phyloP scores from a whole-genome alignment of 2,888 invertebrate genomes.

The Pycnomerus fuliginosus region DNA sequence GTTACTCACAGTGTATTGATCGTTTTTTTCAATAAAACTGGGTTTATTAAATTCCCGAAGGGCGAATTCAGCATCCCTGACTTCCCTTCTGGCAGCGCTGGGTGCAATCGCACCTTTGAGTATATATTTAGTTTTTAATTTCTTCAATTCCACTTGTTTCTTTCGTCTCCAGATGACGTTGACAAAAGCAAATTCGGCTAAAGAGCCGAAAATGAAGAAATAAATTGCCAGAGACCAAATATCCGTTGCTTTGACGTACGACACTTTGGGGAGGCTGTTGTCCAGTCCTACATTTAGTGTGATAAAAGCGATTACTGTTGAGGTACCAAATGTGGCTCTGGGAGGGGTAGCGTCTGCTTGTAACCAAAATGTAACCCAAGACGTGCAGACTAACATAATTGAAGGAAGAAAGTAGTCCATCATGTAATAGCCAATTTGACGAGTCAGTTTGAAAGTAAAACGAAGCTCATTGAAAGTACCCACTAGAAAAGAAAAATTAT shows the following conservation, averaged over 20 bases:
- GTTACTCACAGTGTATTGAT: no score
- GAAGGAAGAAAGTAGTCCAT: constrained; percentile 89
- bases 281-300: constrained; percentile 82
- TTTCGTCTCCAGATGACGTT: constrained; percentile 86
- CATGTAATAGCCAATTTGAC: constrained; percentile 82
- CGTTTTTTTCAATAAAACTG: no score
- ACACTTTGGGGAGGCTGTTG: constrained; percentile 83
- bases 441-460: constrained; percentile 74
- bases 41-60: no score
- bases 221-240: constrained; percentile 87
- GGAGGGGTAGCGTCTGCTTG: constrained; percentile 85
- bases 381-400: constrained; percentile 81
- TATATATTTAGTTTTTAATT: constrained; percentile 7
- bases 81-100: constrained; percentile 1
- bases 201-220: constrained; percentile 81
- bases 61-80: no score
- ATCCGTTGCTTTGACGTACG: constrained; percentile 87
- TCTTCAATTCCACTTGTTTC: constrained; percentile 37
- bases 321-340: constrained; percentile 76
- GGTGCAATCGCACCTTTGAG: constrained; percentile 10
- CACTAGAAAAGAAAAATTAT: constrained; percentile 56
- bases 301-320: constrained; percentile 85
- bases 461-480: constrained; percentile 80
- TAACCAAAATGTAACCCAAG: constrained; percentile 89
- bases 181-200: constrained; percentile 86